Conservation (phyloP, 2,797 vertebrate genomes). For the Urophycis tenuis region DNA sequence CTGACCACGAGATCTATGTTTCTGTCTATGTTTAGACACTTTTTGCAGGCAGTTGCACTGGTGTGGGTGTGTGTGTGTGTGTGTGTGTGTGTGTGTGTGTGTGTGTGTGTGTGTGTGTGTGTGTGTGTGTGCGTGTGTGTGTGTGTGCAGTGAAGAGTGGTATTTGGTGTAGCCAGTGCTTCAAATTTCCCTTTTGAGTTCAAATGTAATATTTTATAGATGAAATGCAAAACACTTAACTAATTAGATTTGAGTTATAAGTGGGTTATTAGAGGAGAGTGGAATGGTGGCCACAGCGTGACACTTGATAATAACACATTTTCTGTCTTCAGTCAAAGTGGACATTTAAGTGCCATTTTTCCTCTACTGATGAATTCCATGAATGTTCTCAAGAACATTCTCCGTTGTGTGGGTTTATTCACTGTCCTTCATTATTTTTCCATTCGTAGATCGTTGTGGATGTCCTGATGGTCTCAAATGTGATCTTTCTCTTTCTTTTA, state of each 20-base stretch:
- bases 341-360: background rate
- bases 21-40: too few relatives aligned
- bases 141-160: constrained; percentile 9
- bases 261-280: background rate
- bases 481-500: too few relatives aligned
- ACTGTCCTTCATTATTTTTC: too few relatives aligned
- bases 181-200: background rate
- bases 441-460: too few relatives aligned
- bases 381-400: background rate
- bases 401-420: too few relatives aligned
- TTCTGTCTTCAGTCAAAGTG: background rate
- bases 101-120: constrained; percentile 16
- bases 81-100: constrained; percentile 9
- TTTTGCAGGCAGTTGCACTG: background rate
- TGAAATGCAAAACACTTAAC: background rate
- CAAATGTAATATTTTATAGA: background rate
- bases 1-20: background rate
- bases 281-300: too few relatives aligned
- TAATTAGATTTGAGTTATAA: too few relatives aligned
- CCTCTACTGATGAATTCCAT: background rate
- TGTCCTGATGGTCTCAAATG: too few relatives aligned
- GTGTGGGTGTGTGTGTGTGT: constrained; percentile 9
- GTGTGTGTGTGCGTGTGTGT: constrained; percentile 13
- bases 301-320: background rate
- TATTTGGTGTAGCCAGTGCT: background rate